Evolutionary conservation across 2,113 vertebrate species (phyloP).

Genomic region (Aptenodytes forsteri): DNA sequence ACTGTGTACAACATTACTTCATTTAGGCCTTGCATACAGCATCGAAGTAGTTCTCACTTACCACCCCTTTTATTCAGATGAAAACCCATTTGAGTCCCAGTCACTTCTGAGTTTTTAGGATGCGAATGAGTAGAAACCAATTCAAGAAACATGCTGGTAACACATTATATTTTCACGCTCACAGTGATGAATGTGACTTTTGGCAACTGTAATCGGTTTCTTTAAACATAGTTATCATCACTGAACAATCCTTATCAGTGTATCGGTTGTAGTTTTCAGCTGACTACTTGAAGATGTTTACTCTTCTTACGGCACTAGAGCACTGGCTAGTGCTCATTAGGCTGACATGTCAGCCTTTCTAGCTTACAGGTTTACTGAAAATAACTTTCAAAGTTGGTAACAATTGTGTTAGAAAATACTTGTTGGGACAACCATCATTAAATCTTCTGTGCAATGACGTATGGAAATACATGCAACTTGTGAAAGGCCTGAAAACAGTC

Average conservation of each 20-base stretch:
- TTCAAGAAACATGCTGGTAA: not conserved
- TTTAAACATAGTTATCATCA: not conserved
- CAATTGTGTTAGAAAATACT: not conserved
- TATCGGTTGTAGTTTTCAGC: not conserved
- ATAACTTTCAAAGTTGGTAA: not conserved
- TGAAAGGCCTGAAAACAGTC: not conserved
- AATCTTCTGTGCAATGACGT: not conserved
- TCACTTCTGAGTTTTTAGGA: not conserved
- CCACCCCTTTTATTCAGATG: not conserved
- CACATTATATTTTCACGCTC: not conserved
- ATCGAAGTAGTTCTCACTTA: not conserved
- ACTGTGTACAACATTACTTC: not conserved
- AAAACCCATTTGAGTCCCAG: not conserved
- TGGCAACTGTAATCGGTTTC: not conserved
- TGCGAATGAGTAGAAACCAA: not conserved
- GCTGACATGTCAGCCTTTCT: not conserved
- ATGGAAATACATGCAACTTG: not conserved
- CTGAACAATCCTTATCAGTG: not conserved
- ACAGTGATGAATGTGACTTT: not conserved
- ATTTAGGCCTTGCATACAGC: not conserved
- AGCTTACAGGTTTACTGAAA: not conserved
- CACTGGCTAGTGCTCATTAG: not conserved
- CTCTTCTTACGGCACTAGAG: not conserved
- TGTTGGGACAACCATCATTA: not conserved
- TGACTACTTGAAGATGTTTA: not conserved